phyloP scores from a whole-genome alignment of 2,113 vertebrate species.

The Dipodomys merriami region DNA sequence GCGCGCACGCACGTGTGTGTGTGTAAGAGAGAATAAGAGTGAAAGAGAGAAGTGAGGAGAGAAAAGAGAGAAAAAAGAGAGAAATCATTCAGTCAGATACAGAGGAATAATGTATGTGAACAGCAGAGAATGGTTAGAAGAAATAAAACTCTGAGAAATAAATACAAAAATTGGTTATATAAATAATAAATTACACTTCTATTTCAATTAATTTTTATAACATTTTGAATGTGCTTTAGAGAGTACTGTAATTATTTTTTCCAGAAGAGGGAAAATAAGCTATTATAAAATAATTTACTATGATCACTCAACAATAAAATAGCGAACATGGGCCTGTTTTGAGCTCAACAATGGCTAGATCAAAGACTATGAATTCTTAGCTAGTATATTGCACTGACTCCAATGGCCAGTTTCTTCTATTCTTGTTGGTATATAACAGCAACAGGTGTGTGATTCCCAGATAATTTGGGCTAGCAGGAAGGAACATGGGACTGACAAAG shows the following conservation, averaged over 20 bases:
- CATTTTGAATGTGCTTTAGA: not conserved
- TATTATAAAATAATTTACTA: not conserved
- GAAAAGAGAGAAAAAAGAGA: not conserved
- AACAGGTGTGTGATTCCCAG: not conserved
- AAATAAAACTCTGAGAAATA: not conserved
- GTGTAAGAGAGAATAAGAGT: not conserved
- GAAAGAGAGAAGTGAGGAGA: no score
- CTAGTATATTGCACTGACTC: not conserved
- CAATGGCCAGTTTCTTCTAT: not conserved
- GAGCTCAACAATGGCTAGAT: not conserved
- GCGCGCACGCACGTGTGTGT: no score
- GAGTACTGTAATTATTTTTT: conserved; percentile 2
- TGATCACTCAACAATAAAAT: not conserved
- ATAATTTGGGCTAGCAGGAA: not conserved
- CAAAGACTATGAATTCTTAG: not conserved
- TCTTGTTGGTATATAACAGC: not conserved
- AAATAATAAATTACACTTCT: not conserved
- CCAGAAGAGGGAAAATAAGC: not conserved
- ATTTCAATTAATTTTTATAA: not conserved
- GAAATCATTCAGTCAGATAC: not conserved
- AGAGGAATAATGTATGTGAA: not conserved
- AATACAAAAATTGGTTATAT: not conserved
- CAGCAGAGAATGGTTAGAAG: not conserved
- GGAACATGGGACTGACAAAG: not conserved
- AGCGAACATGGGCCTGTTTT: not conserved